phyloP scores from a whole-genome alignment of 2,888 invertebrate species.

The Dorcus parallelipipedus region DNA sequence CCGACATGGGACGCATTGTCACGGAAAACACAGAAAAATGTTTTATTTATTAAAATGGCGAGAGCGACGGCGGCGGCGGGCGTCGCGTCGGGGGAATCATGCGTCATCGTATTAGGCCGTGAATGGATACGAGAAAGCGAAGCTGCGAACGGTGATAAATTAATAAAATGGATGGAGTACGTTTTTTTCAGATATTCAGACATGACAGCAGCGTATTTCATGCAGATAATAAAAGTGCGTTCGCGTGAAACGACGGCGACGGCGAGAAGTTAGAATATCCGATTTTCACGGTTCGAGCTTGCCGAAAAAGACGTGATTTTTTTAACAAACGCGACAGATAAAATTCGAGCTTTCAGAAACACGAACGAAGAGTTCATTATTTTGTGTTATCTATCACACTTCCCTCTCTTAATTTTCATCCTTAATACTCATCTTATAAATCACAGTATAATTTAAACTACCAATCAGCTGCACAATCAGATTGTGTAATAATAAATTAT shows the following conservation, averaged over 20 bases:
- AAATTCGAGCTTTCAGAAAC: no score
- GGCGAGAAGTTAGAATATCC: no score
- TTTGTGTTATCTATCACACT: no score
- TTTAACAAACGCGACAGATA: no score
- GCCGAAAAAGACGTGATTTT: no score
- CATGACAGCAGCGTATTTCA: neutral
- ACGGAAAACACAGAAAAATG: conserved; percentile 1
- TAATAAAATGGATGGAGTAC: neutral
- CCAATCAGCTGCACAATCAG: no score
- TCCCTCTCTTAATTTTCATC: no score
- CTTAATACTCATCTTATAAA: no score
- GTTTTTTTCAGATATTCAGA: neutral
- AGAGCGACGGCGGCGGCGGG: neutral
- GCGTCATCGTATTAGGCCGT: neutral
- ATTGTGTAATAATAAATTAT: no score
- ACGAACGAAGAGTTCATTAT: no score
- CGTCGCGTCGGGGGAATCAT: neutral
- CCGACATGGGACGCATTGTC: neutral
- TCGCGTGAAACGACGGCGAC: neutral
- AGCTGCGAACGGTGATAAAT: neutral
- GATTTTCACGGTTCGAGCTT: no score
- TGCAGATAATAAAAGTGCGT: neutral
- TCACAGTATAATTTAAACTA: no score
- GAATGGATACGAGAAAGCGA: neutral
- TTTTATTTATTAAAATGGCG: conserved; percentile 1